These are phyloP conservation scores for Stegostoma tigrinum DNA, from an alignment of 2,113 vertebrate genomes.

Conservation along the genomic window DNA sequence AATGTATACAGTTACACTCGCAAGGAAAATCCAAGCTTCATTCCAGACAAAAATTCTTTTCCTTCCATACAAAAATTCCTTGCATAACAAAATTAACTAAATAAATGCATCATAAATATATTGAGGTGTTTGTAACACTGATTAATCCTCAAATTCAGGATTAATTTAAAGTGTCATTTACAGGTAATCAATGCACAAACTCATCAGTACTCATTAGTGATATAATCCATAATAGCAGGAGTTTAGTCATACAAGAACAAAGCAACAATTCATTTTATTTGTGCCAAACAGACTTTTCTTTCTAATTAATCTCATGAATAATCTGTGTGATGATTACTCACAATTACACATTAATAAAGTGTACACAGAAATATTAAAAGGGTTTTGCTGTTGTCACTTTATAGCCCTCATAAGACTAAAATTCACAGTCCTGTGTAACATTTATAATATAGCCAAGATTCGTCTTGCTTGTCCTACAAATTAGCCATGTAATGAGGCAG, in stretches of 20 bases:
- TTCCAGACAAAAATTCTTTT: neutral
- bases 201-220: constrained; percentile 21
- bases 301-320: neutral
- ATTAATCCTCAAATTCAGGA: neutral
- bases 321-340: constrained; percentile 7
- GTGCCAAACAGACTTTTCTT: neutral
- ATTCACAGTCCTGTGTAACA: neutral
- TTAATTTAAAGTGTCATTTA: constrained; percentile 16
- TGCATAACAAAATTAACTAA: neutral
- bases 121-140: neutral
- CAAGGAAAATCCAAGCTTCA: neutral
- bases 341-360: neutral
- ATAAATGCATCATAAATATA: neutral
- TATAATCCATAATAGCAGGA: neutral
- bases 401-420: neutral
- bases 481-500: neutral
- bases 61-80: neutral
- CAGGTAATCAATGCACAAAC: neutral
- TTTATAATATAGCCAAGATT: neutral
- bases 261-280: neutral
- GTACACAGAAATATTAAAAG: neutral
- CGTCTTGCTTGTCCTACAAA: neutral
- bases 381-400: neutral
- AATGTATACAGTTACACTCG: neutral
- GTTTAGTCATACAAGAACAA: neutral